Evolutionary conservation across 2,888 invertebrate genomes (phyloP).

Genomic region (Pristionchus mayeri): DNA sequence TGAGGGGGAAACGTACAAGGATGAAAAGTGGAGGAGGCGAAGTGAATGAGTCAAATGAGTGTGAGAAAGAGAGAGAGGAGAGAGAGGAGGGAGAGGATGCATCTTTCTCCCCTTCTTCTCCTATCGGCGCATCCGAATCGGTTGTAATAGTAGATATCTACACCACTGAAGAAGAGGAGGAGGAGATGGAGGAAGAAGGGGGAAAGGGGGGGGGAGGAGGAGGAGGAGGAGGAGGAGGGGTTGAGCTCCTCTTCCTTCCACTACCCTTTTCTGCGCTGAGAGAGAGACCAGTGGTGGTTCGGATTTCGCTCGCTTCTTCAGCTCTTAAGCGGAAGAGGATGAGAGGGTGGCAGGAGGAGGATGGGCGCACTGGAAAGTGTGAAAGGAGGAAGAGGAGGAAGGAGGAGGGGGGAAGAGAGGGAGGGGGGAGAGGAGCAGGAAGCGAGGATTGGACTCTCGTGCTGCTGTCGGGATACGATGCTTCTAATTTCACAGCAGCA

Average conservation of each 20-base stretch:
- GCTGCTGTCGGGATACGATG: too few relatives aligned
- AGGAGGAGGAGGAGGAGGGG: constrained; percentile 15
- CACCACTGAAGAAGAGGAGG: constrained; percentile 35
- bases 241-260: constrained; percentile 5
- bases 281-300: neutral
- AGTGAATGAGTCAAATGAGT: constrained; percentile 21
- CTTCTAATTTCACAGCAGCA: constrained; percentile 50
- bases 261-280: neutral
- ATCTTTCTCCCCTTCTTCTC: constrained; percentile 50
- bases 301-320: neutral
- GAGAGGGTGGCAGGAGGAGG: neutral
- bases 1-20: constrained; percentile 49
- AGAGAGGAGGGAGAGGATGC: constrained; percentile 38
- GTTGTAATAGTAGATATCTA: constrained; percentile 45
- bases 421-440: neutral
- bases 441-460: neutral
- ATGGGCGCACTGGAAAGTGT: neutral
- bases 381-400: neutral
- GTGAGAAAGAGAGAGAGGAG: constrained; percentile 52
- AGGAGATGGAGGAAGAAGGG: neutral
- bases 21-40: neutral
- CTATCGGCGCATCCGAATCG: constrained; percentile 38
- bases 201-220: neutral
- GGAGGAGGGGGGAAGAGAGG: neutral
- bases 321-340: neutral